Evolutionary conservation across 2,888 invertebrate genomes (phyloP).

Genomic region (Camponotus fellah): DNA sequence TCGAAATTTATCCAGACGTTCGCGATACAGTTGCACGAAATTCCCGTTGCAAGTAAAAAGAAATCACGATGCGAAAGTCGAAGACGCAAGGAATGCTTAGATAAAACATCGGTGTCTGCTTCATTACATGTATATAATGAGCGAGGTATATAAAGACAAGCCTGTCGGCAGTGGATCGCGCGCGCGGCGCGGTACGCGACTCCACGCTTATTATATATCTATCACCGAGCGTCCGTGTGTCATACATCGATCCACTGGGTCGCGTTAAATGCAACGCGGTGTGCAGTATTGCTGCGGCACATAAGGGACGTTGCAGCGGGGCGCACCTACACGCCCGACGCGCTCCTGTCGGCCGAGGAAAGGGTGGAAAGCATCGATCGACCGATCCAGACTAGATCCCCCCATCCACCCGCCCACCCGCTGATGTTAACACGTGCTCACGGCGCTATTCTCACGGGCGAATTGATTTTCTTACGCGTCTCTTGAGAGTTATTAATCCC

Average conservation of each 20-base stretch:
- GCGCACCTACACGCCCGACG: constrained; percentile 43
- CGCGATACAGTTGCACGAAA: neutral
- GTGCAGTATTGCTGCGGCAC: constrained; percentile 47
- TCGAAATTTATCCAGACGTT: neutral
- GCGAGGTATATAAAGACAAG: constrained; percentile 22
- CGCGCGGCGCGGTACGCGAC: constrained; percentile 44
- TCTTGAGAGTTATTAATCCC: constrained; percentile 63
- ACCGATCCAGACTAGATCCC: constrained; percentile 60
- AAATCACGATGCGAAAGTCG: neutral
- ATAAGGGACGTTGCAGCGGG: constrained; percentile 50
- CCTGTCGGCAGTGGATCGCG: constrained; percentile 24
- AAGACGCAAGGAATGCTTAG: neutral
- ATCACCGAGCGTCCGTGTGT: constrained; percentile 50
- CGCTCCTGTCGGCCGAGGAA: constrained; percentile 50
- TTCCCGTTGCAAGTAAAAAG: neutral
- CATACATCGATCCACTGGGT: constrained; percentile 56
- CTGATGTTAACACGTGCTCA: constrained; percentile 54
- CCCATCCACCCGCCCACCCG: constrained; percentile 29
- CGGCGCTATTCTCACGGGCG: constrained; percentile 52
- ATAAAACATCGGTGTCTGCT: constrained; percentile 13
- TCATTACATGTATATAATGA: constrained; percentile 10
- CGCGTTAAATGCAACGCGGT: constrained; percentile 52
- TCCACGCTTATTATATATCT: constrained; percentile 54
- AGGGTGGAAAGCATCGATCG: constrained; percentile 70
- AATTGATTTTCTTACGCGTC: constrained; percentile 63